Conservation (phyloP, 2,888 invertebrate genomes). For the Toxonevra muliebris region DNA sequence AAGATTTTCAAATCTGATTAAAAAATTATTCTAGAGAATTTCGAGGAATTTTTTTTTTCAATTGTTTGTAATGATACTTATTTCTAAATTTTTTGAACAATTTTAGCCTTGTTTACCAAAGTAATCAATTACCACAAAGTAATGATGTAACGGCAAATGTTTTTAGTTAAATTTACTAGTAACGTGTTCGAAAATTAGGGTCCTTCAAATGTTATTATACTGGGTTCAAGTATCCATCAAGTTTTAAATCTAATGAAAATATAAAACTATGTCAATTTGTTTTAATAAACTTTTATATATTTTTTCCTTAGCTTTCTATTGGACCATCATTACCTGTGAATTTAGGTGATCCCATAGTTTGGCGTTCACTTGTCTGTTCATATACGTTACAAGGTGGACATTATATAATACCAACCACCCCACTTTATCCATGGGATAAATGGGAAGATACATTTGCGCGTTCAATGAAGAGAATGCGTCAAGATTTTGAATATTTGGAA, state of each 20-base stretch:
- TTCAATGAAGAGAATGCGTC: slow-evolving; percentile 41
- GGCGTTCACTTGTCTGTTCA: slow-evolving; percentile 52
- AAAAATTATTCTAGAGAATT: no score
- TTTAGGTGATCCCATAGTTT: slow-evolving; percentile 53
- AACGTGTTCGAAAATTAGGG: no score
- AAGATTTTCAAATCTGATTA: no score
- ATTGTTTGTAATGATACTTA: no score
- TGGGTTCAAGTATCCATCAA: no score
- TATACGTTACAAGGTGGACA: slow-evolving; percentile 53
- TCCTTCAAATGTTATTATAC: no score
- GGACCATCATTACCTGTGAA: slow-evolving; percentile 51
- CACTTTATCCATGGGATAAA: slow-evolving; percentile 58
- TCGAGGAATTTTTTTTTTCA: no score
- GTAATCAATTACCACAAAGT: no score
- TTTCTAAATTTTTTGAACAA: no score
- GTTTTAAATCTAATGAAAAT: not conserved
- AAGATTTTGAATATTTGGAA: not conserved
- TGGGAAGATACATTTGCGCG: slow-evolving; percentile 56
- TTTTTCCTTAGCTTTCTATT: slow-evolving; percentile 31
- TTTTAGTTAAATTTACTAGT: no score
- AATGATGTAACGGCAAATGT: no score
- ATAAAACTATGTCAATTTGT: not conserved
- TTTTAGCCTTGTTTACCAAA: no score
- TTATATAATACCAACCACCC: slow-evolving; percentile 52
- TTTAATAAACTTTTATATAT: not conserved